A percentile compares a stretch with the other conserved stretches of the same genome.
phyloP scores from a whole-genome alignment of 1,140 invertebrate species.

The Drosophila repleta region DNA sequence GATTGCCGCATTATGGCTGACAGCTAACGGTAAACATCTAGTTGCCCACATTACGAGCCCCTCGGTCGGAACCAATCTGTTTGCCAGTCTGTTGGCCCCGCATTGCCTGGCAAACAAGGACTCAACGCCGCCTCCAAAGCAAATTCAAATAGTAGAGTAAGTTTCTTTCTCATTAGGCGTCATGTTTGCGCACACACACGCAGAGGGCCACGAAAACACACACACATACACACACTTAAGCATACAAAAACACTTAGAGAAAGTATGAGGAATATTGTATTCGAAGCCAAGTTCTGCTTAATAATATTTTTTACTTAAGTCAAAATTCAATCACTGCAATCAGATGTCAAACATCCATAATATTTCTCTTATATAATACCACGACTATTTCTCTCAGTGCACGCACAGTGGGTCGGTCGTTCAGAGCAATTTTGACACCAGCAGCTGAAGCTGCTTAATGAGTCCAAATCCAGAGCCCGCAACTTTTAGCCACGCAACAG shows the following conservation, averaged over 20 bases:
- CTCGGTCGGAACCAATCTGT: slow-evolving; percentile 20
- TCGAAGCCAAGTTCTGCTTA: no score
- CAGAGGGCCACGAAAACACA: no score
- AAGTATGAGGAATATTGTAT: not conserved
- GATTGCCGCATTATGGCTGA: slow-evolving; percentile 9
- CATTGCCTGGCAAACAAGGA: slow-evolving; percentile 43
- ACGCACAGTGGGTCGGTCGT: slow-evolving; percentile 16
- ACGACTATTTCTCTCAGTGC: slow-evolving; percentile 4
- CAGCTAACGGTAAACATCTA: slow-evolving; percentile 17
- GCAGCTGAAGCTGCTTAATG: slow-evolving; percentile 63
- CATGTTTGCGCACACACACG: slow-evolving; percentile 65
- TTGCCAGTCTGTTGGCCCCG: slow-evolving; percentile 7
- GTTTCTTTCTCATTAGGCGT: slow-evolving; percentile 80
- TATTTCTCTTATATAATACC: no score
- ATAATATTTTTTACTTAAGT: no score
- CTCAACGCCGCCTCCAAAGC: slow-evolving; percentile 41
- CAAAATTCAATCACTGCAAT: no score
- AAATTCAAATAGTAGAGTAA: slow-evolving; percentile 76
- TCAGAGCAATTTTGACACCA: slow-evolving; percentile 72
- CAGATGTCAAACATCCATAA: no score
- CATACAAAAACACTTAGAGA: slow-evolving; percentile 8
- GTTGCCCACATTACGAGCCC: slow-evolving; percentile 26
- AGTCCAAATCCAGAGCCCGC: slow-evolving; percentile 75
- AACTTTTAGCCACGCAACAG: slow-evolving; percentile 45
- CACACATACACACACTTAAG: slow-evolving; percentile 30